These are phyloP conservation scores for Gymnodraco acuticeps DNA, from an alignment of 2,797 vertebrate genomes.

Conservation along the genomic window DNA sequence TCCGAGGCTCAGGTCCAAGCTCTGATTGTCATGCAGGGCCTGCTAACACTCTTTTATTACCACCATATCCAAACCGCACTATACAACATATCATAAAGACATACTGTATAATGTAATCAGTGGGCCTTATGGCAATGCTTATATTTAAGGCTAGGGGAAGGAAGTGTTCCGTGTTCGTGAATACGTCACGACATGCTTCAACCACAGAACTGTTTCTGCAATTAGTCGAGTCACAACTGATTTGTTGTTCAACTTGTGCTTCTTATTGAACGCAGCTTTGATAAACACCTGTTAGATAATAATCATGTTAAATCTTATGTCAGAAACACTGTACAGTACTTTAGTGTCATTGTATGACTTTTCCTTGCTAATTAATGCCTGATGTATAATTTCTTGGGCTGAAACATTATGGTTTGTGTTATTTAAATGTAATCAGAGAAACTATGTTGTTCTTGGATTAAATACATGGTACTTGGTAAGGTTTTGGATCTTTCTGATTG, in stretches of 20 bases:
- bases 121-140: conserved; percentile 4
- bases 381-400: conserved; percentile 32
- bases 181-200: conserved; percentile 1
- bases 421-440: conserved; percentile 33
- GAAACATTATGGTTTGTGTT: conserved; percentile 9
- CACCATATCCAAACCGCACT: conserved; percentile 1
- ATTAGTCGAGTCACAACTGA: conserved; percentile 14
- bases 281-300: conserved; percentile 21
- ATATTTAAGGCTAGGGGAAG: not conserved
- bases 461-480: conserved; percentile 9
- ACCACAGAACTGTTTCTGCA: conserved; percentile 10
- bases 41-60: conserved; percentile 30
- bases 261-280: conserved; percentile 2
- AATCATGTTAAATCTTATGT: not conserved
- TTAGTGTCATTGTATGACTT: conserved; percentile 6
- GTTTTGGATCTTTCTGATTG: not conserved
- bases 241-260: conserved; percentile 7
- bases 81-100: conserved; percentile 11
- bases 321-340: not conserved
- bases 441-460: conserved; percentile 23
- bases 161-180: not conserved
- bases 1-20: conserved; percentile 35
- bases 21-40: conserved; percentile 42
- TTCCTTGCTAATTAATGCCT: conserved; percentile 27
- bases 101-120: conserved; percentile 12